Base-by-base conservation (phyloP, 2,113 vertebrate genomes). In the Paratilapia polleni region DNA sequence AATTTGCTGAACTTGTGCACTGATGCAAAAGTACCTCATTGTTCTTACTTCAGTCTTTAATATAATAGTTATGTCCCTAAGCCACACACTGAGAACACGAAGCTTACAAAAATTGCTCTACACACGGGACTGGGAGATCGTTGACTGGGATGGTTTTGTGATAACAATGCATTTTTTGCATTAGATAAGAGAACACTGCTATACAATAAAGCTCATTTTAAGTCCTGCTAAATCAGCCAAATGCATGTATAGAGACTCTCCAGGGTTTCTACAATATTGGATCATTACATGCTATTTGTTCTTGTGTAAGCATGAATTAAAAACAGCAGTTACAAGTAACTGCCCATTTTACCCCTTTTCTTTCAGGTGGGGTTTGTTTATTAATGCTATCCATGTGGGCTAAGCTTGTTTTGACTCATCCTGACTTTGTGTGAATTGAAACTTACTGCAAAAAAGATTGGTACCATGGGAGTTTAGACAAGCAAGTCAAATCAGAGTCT, bases 381-480 rank as follows among this genome's bases (percentile, higher is more conserved):
- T 78, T 58, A 66, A 47, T 59, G 3, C 58, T 58, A 19, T 64
- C 54, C 34, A 12, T 15, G 6, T 38, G 47, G 28, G 34, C 10
- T 19, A 83, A 9, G 66, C 56, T 80, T 43, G n/a, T 70, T 43
- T 76, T 57, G 22, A 36, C 59, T 62, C 49, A 79, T 64, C 31
- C 24, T 58, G 6, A 41, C 64, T 87, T 24, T 80, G 68, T 78
- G 60, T 22, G 3, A 56, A 19, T 31, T 75, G 57, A 82, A 81
- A 78, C 78, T 19, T 77, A 87, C 56, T 86, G 11, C 38, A 88
- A 81, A 91, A n/a, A 76, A 76, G 59, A 89, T 87, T 87, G 83
- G 68, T 86, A 81, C 85, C 82, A 57, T 59, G 56, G 84, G 84
- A 88, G 76, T 90, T 87, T 73, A 88, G 87, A 89, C 78, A 78